Base-by-base conservation (phyloP, 2,888 invertebrate genomes). In the Ernsta delagoae region DNA sequence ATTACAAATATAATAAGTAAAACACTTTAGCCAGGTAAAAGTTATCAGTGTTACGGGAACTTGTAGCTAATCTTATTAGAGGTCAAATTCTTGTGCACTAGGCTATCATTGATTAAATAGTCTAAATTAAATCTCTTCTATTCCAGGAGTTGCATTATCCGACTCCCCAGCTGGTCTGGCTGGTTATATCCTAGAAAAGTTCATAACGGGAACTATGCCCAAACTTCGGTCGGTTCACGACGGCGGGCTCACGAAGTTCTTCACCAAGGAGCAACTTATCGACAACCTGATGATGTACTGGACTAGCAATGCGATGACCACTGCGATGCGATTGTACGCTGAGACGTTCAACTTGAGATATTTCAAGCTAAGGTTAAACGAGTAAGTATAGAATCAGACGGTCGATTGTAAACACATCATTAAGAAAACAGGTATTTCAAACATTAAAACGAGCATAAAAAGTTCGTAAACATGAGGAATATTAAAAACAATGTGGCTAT, bases 271-370 rank as follows among this genome's bases (percentile, higher is more conserved):
- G 7, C 95, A 96, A 74, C 88, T 98, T 0, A 60, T 73, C 9
- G 74, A 74, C 31, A 74, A 71, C 63, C 57, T 73, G 31, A 74
- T 72, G 73, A 87, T 98, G 59, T 98, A 98, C 83, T 98, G 97
- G 97, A 87, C 95, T 0, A 95, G 95, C 0, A 95, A 95, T 72
- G 95, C 95, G 6, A 96, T 97, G 34, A 96, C 96, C 0, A 95
- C 96, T 0, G 96, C 97, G 0, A 92, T 95, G 87, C 92, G 97
- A 64, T 92, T 96, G 65, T 98, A 97, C 79, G 92, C 96, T 5
- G 97, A 98, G 82, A 45, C 45, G 0, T 45, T 45, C 45, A 48
- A 48, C 48, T 12, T n/a, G 48, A 48, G 48, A 48, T 48, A 48
- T 8, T 48, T 48, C 4, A n/a, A 5, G 4, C n/a, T 48, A 6